phyloP scores from a whole-genome alignment of 2,113 vertebrate species.

The Xenopus borealis region DNA sequence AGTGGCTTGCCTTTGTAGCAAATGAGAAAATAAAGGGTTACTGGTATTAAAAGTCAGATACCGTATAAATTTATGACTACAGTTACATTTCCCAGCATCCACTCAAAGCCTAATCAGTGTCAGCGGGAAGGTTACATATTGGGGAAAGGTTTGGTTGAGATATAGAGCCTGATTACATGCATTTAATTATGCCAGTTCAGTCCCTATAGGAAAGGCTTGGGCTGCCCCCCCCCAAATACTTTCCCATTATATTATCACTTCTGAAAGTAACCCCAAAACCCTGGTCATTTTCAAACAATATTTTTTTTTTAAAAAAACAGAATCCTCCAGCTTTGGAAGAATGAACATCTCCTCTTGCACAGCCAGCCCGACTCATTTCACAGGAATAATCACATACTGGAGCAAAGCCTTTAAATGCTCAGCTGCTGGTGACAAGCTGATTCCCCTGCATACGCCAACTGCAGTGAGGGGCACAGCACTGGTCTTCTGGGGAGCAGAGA shows the following conservation, averaged over 20 bases:
- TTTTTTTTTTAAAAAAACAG: background rate
- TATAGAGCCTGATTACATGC: too few species aligned
- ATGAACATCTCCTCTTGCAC: background rate
- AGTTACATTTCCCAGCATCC: too few species aligned
- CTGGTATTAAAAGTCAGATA: too few species aligned
- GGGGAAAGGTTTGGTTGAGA: too few species aligned
- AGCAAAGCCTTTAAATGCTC: background rate
- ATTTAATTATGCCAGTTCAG: background rate
- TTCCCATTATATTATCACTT: slow-evolving; percentile 4
- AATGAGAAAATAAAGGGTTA: too few species aligned
- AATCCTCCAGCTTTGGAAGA: background rate
- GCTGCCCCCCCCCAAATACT: background rate
- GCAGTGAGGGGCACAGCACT: background rate
- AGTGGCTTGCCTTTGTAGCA: background rate
- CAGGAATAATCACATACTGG: background rate
- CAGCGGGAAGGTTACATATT: too few species aligned
- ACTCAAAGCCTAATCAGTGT: too few species aligned
- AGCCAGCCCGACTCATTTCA: background rate
- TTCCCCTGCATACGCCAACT: background rate
- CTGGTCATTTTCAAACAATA: background rate
- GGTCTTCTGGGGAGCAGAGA: background rate
- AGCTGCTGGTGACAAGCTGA: background rate
- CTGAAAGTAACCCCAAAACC: background rate
- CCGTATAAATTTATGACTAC: too few species aligned
- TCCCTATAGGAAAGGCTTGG: background rate